Base-by-base conservation (phyloP, 1,140 invertebrate species). In the Nasonia longicornis region DNA sequence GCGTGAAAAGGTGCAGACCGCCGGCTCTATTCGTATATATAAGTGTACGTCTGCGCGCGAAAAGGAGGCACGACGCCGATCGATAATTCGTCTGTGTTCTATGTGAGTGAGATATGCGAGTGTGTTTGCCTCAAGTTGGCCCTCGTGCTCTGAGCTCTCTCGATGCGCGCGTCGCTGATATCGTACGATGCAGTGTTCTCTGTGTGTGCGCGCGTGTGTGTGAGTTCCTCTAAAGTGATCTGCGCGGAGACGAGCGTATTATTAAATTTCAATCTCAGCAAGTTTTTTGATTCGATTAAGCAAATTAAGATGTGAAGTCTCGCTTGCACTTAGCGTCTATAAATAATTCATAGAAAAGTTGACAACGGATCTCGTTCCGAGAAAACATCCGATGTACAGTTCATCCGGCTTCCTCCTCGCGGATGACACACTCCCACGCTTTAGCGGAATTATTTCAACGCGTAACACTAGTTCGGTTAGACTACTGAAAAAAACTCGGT, bases 11-110 rank as follows among this genome's bases (percentile, higher is more conserved):
- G 52, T 58, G 52, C 20, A 52, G 48, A 52, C 16, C 8, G 4
- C 45, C 48, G 48, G 48, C 48, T 12, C 48, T 52, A 31, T 69
- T 31, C 63, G 16, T 52, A 38, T 26, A 38, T 26, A 31, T 77
- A 16, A 29, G 35, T n/a, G 16, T 52, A n/a, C 31, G 16, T 69
- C 22, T 48, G n/a, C 45, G 45, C 8, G 70, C 1, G 45, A 78
- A 71, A 66, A 74, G 16, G 71, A 67, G 72, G 38, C 22, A 0
- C 45, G 74, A 76, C 74, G 71, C 72, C 70, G 66, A 73, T 81
- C 79, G 73, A 81, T 81, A 76, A 71, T 77, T 72, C 52, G 3
- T 58, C 64, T 2, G 6, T 73, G n/a, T 38, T 74, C 4, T 74
- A 63, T 31, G 22, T 22, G 20, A 58, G 52, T 58, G 1, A 20